phyloP scores from a whole-genome alignment of 2,113 vertebrate species.

The Montifringilla adamsi region DNA sequence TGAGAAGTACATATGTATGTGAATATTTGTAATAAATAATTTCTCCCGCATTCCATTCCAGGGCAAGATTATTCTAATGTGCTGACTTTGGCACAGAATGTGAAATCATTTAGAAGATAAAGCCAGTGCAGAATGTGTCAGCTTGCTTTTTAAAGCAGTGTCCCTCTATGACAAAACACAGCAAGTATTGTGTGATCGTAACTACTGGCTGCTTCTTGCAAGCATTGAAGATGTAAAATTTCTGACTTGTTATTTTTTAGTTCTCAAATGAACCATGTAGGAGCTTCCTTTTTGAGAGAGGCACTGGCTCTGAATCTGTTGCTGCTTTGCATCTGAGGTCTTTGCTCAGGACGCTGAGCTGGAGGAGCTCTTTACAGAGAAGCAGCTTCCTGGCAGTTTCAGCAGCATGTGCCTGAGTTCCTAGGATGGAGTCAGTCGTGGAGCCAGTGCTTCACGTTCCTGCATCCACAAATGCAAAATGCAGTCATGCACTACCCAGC shows the following conservation, averaged over 20 bases:
- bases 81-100: not conserved
- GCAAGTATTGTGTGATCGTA: not conserved
- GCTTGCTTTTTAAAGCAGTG: not conserved
- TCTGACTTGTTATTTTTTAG: not conserved
- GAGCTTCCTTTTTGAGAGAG: not conserved
- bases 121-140: not conserved
- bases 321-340: accelerated
- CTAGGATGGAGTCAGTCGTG: not conserved
- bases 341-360: not conserved
- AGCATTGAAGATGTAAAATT: not conserved
- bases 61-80: not conserved
- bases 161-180: not conserved
- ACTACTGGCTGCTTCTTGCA: not conserved
- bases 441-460: not conserved
- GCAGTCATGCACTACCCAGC: accelerated
- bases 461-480: not conserved
- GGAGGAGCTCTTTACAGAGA: not conserved
- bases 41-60: not conserved
- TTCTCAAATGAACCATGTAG: not conserved
- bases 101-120: not conserved
- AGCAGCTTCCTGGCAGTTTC: not conserved
- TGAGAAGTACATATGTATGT: not conserved
- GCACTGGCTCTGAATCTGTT: not conserved
- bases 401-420: not conserved
- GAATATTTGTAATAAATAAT: not conserved